phyloP scores from a whole-genome alignment of 1,140 invertebrate species.

The Dreissena polymorpha region DNA sequence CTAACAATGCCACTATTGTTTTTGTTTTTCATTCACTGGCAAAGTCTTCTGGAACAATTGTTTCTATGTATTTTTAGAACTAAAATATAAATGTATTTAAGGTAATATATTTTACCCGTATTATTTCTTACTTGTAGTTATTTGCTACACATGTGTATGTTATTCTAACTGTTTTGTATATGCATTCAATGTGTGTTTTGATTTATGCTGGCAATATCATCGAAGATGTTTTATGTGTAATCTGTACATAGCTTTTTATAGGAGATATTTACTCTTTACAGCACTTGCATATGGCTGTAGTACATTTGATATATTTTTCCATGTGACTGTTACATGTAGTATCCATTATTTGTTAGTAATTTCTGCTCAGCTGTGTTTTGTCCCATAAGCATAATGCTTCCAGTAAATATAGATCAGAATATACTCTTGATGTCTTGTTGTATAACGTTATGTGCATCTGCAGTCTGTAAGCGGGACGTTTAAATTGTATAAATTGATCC shows the following conservation, averaged over 20 bases:
- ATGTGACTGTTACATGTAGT: not conserved
- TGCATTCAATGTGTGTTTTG: not conserved
- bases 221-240: not conserved
- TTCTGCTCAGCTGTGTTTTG: constrained; percentile 14
- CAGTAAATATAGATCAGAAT: constrained; percentile 44
- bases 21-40: not conserved
- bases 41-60: not conserved
- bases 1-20: not conserved
- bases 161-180: not conserved
- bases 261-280: not conserved
- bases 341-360: not conserved
- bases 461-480: too few species aligned
- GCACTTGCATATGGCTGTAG: not conserved
- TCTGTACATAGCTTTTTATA: constrained; percentile 1
- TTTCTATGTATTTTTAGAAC: not conserved
- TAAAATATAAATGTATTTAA: not conserved
- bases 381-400: constrained; percentile 53
- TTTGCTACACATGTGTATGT: not conserved
- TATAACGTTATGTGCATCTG: too few species aligned
- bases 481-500: too few species aligned
- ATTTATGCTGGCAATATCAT: not conserved
- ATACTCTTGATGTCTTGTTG: not conserved
- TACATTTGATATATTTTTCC: not conserved
- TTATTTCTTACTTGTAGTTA: constrained; percentile 1
- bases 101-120: not conserved